Percentiles rank a stretch among this genome's conserved stretches.
These are phyloP conservation scores for Micrasema minimum DNA, from an alignment of 1,140 invertebrate species.

Conservation along the genomic window DNA sequence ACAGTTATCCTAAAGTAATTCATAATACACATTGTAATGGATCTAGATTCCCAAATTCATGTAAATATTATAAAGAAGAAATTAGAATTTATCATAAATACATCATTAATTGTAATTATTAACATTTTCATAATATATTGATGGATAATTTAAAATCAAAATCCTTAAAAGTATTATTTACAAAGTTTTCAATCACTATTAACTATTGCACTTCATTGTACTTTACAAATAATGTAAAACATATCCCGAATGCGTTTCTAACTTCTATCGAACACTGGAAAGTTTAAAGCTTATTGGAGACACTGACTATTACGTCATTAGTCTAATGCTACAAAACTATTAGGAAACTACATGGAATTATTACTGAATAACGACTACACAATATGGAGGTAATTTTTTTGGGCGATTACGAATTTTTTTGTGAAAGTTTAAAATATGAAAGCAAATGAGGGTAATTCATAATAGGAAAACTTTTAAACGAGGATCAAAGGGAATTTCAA, in stretches of 20 bases:
- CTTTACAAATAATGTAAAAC: background rate
- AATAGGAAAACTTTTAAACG: constrained; percentile 9
- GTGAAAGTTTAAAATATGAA: constrained; percentile 31
- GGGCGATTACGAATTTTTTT: constrained; percentile 43
- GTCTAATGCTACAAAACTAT: constrained; percentile 21
- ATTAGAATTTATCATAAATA: too few relatives aligned
- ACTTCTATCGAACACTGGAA: constrained; percentile 24
- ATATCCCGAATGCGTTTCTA: constrained; percentile 1
- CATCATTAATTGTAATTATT: background rate
- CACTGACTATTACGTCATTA: constrained; percentile 2
- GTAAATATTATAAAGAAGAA: too few relatives aligned
- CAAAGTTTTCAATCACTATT: constrained; percentile 16
- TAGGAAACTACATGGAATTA: constrained; percentile 3
- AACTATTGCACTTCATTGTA: constrained; percentile 9
- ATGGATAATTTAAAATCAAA: background rate
- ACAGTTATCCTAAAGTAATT: too few relatives aligned
- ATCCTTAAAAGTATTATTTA: background rate
- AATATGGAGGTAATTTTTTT: constrained; percentile 36
- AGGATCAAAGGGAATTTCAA: background rate
- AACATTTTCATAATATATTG: constrained; percentile 6
- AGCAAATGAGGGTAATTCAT: constrained; percentile 33
- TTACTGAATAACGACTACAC: constrained; percentile 21
- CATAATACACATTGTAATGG: too few relatives aligned
- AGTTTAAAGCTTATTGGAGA: constrained; percentile 20
- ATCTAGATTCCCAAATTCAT: too few relatives aligned